A percentile compares a stretch with the other conserved stretches of the same genome.
Conservation (phyloP, 2,113 vertebrate genomes). For the Oplegnathus fasciatus region DNA sequence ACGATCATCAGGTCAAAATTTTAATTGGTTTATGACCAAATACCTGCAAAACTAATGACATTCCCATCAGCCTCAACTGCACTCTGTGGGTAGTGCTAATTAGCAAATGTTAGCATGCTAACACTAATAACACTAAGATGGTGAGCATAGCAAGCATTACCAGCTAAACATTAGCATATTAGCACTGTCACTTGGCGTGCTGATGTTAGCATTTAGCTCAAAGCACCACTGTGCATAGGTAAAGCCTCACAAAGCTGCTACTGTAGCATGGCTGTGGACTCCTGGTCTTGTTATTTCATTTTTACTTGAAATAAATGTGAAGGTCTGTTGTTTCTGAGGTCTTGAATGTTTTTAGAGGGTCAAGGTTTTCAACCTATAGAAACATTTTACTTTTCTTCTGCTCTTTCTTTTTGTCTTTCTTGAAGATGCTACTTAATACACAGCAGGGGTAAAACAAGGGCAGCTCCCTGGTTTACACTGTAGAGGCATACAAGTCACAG, state of each 20-base stretch:
- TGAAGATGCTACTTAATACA: too few species aligned
- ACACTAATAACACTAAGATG: not conserved
- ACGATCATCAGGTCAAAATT: not conserved
- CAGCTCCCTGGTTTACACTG: not conserved
- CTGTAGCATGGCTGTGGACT: not conserved
- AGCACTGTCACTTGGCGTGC: not conserved
- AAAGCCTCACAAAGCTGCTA: not conserved
- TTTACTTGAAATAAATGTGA: not conserved
- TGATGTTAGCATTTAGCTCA: not conserved
- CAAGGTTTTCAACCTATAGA: not conserved
- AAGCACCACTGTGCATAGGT: not conserved
- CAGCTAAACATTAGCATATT: not conserved
- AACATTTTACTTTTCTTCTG: not conserved
- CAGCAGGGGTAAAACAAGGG: not conserved
- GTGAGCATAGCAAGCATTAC: not conserved
- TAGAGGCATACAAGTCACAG: not conserved
- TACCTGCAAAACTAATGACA: not conserved
- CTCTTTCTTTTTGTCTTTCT: not conserved
- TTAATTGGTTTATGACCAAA: not conserved
- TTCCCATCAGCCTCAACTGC: not conserved
- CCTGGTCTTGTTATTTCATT: not conserved
- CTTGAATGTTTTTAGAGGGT: not conserved
- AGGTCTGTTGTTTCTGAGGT: not conserved
- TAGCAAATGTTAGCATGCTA: not conserved
- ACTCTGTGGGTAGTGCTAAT: not conserved